Percentiles rank a stretch among this genome's conserved stretches.
These are phyloP conservation scores for Lepidurus couesii DNA, from an alignment of 1,140 invertebrate species.

Conservation along the genomic window DNA sequence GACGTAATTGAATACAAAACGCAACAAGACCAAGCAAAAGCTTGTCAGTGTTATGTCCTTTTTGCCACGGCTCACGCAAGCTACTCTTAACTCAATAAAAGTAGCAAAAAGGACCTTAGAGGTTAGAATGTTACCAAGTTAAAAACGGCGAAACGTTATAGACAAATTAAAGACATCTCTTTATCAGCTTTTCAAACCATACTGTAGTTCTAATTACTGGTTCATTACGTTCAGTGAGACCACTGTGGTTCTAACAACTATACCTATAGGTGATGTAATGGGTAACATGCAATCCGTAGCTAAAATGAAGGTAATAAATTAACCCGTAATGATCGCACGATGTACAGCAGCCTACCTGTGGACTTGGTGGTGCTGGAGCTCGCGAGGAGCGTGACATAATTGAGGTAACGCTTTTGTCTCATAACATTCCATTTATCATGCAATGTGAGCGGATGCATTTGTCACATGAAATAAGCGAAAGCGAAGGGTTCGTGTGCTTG, in stretches of 20 bases:
- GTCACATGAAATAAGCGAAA: neutral
- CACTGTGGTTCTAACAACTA: too few species aligned
- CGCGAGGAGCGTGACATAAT: neutral
- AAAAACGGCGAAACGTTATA: too few species aligned
- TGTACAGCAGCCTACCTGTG: neutral
- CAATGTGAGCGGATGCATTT: neutral
- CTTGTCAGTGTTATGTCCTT: neutral
- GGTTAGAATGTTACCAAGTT: too few species aligned
- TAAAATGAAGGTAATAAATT: conserved; percentile 2
- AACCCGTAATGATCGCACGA: neutral
- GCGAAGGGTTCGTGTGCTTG: neutral
- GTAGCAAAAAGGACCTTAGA: too few species aligned
- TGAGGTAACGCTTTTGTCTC: neutral
- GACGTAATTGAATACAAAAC: neutral
- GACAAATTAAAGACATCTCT: too few species aligned
- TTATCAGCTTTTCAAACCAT: too few species aligned
- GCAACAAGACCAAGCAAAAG: neutral
- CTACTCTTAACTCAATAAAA: too few species aligned
- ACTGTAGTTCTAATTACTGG: too few species aligned
- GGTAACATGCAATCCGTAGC: neutral
- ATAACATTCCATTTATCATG: neutral
- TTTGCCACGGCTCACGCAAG: neutral
- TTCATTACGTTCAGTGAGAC: too few species aligned
- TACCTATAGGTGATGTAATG: neutral
- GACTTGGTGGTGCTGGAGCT: neutral